Conservation (phyloP, 2,113 vertebrate species). For the Sciurus niger region DNA sequence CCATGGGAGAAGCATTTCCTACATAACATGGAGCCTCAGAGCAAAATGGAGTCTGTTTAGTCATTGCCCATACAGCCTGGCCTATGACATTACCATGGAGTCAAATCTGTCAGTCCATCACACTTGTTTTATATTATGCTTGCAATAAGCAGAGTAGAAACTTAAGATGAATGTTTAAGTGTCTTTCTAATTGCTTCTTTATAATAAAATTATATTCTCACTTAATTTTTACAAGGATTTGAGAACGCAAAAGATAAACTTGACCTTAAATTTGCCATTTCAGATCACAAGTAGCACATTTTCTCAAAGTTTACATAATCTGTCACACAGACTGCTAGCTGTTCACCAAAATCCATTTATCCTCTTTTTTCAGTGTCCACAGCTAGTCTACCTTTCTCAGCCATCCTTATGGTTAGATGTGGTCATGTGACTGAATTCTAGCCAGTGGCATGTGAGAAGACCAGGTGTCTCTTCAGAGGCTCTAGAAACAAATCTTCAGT, state of each 20-base stretch:
- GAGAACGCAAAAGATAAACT: neutral
- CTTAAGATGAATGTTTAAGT: neutral
- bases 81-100: too few species aligned
- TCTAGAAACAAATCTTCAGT: neutral
- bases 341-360: neutral
- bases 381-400: neutral
- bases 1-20: too few species aligned
- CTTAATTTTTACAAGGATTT: neutral
- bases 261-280: neutral
- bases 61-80: too few species aligned
- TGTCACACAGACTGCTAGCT: neutral
- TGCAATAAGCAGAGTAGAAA: slow-evolving; percentile 11
- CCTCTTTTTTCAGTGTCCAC: neutral
- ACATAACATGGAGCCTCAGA: too few species aligned
- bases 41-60: too few species aligned
- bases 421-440: neutral
- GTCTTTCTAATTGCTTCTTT: neutral
- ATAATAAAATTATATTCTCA: neutral
- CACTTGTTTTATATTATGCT: neutral
- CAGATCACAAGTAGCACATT: neutral
- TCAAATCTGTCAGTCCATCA: too few species aligned
- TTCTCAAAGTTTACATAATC: neutral
- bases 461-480: neutral
- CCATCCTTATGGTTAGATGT: neutral
- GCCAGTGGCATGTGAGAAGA: neutral